A percentile compares a stretch with the other conserved stretches of the same genome.
Conservation (phyloP, 2,113 vertebrate genomes). For the Phrynosoma blainvillii region DNA sequence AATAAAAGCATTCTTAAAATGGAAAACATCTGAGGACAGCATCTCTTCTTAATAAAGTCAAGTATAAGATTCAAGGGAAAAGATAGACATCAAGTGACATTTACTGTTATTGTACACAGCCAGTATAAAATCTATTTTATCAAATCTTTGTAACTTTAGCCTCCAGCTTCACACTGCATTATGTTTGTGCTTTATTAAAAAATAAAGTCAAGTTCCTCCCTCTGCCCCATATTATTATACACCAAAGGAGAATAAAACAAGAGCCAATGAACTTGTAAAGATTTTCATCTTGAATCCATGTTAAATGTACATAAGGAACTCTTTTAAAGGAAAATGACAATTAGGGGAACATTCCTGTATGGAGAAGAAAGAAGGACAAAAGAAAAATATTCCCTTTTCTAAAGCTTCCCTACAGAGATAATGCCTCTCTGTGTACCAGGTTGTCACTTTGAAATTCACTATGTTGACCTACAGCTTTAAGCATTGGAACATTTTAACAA, state of each 20-base stretch:
- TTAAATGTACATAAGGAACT: constrained; percentile 30
- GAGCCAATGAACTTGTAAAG: background rate
- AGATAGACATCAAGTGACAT: background rate
- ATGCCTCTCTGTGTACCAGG: constrained; percentile 43
- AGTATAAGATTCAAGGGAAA: constrained; percentile 17
- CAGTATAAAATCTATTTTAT: background rate
- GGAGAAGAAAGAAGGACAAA: constrained; percentile 24
- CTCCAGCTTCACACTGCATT: background rate
- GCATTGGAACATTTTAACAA: constrained; percentile 61
- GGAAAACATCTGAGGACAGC: background rate
- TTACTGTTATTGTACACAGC: constrained; percentile 4
- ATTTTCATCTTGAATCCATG: constrained; percentile 45
- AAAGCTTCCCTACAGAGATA: constrained; percentile 55
- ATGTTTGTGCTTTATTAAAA: constrained; percentile 1
- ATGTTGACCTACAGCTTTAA: constrained; percentile 70
- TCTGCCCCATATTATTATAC: background rate
- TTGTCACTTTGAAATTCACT: constrained; percentile 71
- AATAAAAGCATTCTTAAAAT: constrained; percentile 23
- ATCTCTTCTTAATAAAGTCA: constrained; percentile 21
- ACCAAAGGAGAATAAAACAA: constrained; percentile 32
- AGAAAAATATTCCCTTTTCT: constrained; percentile 44
- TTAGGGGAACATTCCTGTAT: constrained; percentile 25
- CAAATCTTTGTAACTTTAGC: constrained; percentile 24
- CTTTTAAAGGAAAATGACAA: constrained; percentile 29
- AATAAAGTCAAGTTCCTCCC: background rate